phyloP scores from a whole-genome alignment of 2,888 invertebrate species.

The Nephrotoma appendiculata region DNA sequence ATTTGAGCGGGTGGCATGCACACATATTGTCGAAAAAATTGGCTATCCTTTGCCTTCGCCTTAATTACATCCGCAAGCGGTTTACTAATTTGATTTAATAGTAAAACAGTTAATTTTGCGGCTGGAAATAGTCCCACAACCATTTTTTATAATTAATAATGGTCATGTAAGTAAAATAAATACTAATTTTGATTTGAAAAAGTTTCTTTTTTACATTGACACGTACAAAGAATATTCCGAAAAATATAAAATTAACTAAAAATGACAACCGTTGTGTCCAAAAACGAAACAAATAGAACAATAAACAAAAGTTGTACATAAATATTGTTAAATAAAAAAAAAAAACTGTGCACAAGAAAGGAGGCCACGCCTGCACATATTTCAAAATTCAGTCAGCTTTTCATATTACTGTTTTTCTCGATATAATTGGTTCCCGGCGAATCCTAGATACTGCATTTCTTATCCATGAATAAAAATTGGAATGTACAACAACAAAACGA shows the following conservation, averaged over 20 bases:
- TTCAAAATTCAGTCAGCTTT: too few species aligned
- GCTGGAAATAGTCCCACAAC: conserved; percentile 79
- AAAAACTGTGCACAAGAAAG: too few species aligned
- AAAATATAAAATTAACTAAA: background rate
- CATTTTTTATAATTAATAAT: conserved; percentile 33
- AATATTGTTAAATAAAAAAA: too few species aligned
- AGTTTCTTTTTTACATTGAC: background rate
- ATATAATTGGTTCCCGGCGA: too few species aligned
- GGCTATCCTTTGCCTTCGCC: conserved; percentile 66
- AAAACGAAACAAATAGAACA: background rate
- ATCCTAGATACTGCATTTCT: too few species aligned
- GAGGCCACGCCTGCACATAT: too few species aligned
- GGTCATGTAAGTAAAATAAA: too few species aligned
- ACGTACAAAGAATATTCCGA: background rate
- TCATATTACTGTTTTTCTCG: too few species aligned
- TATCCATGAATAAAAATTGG: too few species aligned
- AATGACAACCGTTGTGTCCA: background rate
- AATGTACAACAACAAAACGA: too few species aligned
- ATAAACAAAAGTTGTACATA: too few species aligned
- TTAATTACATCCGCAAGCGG: conserved; percentile 77
- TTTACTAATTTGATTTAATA: conserved; percentile 79
- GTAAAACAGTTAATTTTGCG: conserved; percentile 64
- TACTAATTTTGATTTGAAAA: background rate
- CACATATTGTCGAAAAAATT: conserved; percentile 78
- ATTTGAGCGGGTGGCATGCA: conserved; percentile 95